A percentile compares a stretch with the other conserved stretches of the same genome.
Evolutionary conservation across 2,113 vertebrate species (phyloP).

Genomic region (Strix aluco): DNA sequence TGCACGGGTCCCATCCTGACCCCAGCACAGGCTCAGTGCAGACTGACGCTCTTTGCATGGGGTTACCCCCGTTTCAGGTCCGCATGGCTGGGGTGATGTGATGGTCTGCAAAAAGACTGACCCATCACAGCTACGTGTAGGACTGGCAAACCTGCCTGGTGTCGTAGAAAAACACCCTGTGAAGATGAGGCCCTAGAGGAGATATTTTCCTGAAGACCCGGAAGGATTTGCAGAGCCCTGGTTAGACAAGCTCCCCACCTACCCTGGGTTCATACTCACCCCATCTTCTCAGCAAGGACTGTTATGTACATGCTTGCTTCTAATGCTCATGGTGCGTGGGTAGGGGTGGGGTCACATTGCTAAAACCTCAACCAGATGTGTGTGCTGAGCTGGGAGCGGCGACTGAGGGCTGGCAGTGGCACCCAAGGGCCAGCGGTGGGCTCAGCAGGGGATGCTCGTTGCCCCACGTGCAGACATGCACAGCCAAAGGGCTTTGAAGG

Average conservation of each 20-base stretch:
- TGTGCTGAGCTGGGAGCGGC: neutral
- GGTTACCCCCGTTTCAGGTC: neutral
- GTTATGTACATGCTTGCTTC: fast-evolving
- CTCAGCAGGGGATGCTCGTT: neutral
- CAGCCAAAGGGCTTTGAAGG: neutral
- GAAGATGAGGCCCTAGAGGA: neutral
- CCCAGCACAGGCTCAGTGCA: neutral
- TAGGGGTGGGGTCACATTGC: neutral
- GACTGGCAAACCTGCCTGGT: neutral
- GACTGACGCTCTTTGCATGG: neutral
- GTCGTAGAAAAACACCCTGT: fast-evolving
- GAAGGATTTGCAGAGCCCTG: neutral
- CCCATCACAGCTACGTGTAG: fast-evolving
- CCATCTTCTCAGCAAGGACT: neutral
- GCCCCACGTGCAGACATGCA: fast-evolving
- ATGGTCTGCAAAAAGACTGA: neutral
- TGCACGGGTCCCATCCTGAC: neutral
- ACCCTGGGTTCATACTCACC: too few relatives aligned
- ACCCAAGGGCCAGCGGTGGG: neutral
- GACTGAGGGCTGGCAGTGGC: neutral
- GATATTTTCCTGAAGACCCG: neutral
- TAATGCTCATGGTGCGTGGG: fast-evolving
- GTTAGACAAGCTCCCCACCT: neutral
- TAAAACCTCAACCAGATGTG: neutral
- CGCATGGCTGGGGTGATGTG: fast-evolving